phyloP scores from a whole-genome alignment of 2,888 invertebrate genomes.

The Scaptomyza caliginosa region DNA sequence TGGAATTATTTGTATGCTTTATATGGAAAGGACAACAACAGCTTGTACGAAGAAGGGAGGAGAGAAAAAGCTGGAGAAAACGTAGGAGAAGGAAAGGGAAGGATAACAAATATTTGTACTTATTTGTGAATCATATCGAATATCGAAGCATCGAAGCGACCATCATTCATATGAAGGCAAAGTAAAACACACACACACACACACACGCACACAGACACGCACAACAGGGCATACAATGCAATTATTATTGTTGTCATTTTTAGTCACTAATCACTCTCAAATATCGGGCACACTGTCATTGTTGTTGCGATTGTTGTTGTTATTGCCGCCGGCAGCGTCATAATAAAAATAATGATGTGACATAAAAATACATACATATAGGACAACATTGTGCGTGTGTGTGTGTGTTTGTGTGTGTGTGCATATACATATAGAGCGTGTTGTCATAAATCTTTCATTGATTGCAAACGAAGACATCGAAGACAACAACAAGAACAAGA shows the following conservation, averaged over 20 bases:
- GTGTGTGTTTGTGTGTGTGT: conserved; percentile 14
- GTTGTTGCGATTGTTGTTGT: conserved; percentile 26
- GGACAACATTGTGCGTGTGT: too few relatives aligned
- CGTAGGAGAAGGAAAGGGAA: neutral
- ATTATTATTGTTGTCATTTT: conserved; percentile 64
- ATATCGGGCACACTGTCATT: conserved; percentile 55
- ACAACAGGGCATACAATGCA: conserved; percentile 36
- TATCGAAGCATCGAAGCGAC: conserved; percentile 30
- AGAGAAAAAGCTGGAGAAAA: too few relatives aligned
- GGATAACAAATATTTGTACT: conserved; percentile 45
- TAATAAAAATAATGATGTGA: conserved; percentile 78
- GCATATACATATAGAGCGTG: conserved; percentile 15
- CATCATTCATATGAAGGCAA: conserved; percentile 50
- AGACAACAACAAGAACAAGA: conserved; percentile 30
- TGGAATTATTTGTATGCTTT: conserved; percentile 18
- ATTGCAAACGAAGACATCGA: conserved; percentile 77
- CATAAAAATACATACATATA: conserved; percentile 56
- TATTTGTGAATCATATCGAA: conserved; percentile 59
- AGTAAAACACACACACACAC: conserved; percentile 3
- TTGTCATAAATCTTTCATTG: conserved; percentile 76
- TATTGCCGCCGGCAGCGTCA: conserved; percentile 59
- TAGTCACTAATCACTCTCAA: conserved; percentile 74
- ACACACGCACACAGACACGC: neutral
- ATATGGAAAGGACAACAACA: neutral
- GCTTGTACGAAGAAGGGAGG: neutral